A percentile compares a stretch with the other conserved stretches of the same genome.
Evolutionary conservation across 2,888 invertebrate genomes (phyloP).

Genomic region (Ctena decussata): DNA sequence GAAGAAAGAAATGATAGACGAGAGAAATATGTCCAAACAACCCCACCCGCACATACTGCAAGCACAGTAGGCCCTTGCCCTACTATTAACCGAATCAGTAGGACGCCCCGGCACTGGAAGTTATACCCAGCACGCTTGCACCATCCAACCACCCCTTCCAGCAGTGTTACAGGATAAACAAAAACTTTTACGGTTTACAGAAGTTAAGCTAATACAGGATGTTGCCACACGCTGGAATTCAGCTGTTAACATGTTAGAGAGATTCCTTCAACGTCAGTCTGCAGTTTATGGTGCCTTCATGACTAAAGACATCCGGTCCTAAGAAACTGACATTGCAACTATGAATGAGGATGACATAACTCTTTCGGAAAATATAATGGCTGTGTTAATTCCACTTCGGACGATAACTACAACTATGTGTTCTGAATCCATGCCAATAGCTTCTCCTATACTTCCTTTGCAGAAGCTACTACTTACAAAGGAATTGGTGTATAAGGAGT

Average conservation of each 20-base stretch:
- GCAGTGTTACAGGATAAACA: neutral
- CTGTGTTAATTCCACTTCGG: neutral
- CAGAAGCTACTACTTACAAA: neutral
- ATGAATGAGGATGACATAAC: neutral
- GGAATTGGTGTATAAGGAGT: neutral
- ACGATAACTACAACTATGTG: neutral
- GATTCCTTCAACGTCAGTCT: neutral
- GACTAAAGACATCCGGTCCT: neutral
- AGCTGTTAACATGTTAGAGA: neutral
- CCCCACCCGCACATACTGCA: too few species aligned
- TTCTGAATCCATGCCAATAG: neutral
- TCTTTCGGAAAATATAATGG: neutral
- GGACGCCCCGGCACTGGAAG: too few species aligned
- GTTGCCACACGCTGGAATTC: constrained; percentile 6
- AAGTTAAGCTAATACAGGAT: neutral
- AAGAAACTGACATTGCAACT: neutral
- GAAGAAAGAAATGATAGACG: too few species aligned
- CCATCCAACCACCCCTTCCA: too few species aligned
- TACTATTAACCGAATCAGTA: too few species aligned
- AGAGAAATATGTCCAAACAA: too few species aligned
- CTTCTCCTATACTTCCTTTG: too few species aligned
- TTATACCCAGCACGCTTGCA: too few species aligned
- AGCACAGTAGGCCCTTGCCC: too few species aligned
- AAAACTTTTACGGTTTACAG: neutral
- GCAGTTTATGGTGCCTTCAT: neutral